Percentiles rank a stretch among this genome's conserved stretches.
Conservation (phyloP, 92 coral and sea anemone genomes). For the Actinernus sp. region DNA sequence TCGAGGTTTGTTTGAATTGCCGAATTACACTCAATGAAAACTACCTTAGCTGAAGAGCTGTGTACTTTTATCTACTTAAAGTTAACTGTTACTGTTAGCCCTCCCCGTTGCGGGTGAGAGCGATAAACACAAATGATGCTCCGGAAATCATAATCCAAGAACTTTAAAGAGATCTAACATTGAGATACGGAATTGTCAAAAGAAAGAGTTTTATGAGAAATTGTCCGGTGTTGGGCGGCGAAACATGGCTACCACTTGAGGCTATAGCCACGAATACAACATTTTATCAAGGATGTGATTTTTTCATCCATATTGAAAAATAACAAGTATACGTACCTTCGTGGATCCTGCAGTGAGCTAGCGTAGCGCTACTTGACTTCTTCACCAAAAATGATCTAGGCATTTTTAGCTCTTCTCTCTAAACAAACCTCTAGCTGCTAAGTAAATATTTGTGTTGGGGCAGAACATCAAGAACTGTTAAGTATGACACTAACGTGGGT, state of each 20-base stretch:
- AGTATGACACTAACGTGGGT: constrained; percentile 69
- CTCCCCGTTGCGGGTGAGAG: not conserved
- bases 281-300: constrained; percentile 2
- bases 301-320: not conserved
- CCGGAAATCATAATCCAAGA: not conserved
- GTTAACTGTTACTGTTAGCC: not conserved
- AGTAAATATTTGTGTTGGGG: constrained; percentile 80
- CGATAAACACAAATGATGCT: not conserved
- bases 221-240: too few relatives aligned
- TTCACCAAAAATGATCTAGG: constrained; percentile 88
- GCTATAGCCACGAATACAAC: constrained; percentile 33
- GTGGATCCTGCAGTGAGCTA: constrained; percentile 45
- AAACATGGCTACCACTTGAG: too few relatives aligned
- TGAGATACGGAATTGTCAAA: too few relatives aligned
- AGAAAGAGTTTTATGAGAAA: too few relatives aligned
- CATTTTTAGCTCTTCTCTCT: constrained; percentile 40
- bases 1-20: not conserved
- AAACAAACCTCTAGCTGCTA: constrained; percentile 33
- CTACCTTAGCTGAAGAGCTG: not conserved
- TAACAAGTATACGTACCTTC: constrained; percentile 51
- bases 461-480: constrained; percentile 76
- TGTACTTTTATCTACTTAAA: not conserved
- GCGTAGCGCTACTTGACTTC: constrained; percentile 56
- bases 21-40: not conserved
- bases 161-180: not conserved